Conservation (phyloP, 2,888 invertebrate genomes). For the Eumerus sabulonum region DNA sequence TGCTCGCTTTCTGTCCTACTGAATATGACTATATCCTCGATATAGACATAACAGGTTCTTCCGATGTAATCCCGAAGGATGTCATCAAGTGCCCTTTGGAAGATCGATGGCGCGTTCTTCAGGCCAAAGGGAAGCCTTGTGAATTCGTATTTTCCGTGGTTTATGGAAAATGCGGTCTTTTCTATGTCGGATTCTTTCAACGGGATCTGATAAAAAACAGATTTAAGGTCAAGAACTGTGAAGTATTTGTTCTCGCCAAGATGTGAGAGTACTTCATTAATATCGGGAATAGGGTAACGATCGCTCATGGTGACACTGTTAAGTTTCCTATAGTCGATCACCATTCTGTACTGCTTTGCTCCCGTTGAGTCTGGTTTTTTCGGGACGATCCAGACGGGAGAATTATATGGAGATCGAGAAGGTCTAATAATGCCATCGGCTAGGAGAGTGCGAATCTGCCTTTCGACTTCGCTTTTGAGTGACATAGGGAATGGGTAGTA, state of each 20-base stretch:
- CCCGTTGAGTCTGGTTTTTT: constrained; percentile 29
- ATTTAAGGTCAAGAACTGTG: constrained; percentile 37
- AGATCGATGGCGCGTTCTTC: too few species aligned
- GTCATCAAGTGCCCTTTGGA: too few species aligned
- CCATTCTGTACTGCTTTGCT: constrained; percentile 20
- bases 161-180: constrained; percentile 54
- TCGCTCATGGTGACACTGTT: constrained; percentile 24
- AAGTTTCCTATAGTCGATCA: constrained; percentile 30
- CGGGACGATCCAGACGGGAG: constrained; percentile 46
- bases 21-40: too few species aligned
- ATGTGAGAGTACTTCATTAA: constrained; percentile 8
- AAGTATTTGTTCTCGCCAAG: constrained; percentile 6
- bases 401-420: constrained; percentile 44
- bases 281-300: constrained; percentile 39
- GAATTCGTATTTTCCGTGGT: too few species aligned
- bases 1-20: too few species aligned
- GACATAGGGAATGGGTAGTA: constrained; percentile 43
- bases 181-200: constrained; percentile 25
- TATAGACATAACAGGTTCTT: too few species aligned
- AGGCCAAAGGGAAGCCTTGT: too few species aligned
- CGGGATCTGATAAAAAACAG: constrained; percentile 7
- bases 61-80: too few species aligned
- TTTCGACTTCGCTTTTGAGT: constrained; percentile 43
- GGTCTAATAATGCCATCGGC: constrained; percentile 47
- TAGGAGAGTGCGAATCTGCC: constrained; percentile 28